Conservation (phyloP, 2,888 invertebrate genomes). For the Helicoverpa assulta region DNA sequence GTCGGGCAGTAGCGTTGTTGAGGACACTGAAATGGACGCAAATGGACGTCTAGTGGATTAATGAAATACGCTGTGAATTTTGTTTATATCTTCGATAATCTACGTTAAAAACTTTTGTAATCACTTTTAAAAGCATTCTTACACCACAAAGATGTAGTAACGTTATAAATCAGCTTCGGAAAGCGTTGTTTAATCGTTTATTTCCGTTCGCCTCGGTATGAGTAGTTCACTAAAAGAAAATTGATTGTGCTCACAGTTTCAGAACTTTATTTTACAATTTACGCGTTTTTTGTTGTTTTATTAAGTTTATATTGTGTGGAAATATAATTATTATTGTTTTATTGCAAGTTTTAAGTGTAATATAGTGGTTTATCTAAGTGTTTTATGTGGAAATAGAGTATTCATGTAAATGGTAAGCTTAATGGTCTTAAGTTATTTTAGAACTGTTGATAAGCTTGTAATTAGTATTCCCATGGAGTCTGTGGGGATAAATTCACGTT, state of each 20-base stretch:
- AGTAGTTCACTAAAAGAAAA: constrained; percentile 48
- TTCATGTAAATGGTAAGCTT: constrained; percentile 69
- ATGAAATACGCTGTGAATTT: constrained; percentile 82
- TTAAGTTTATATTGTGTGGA: constrained; percentile 66
- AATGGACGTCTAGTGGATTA: constrained; percentile 86
- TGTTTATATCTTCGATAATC: constrained; percentile 89
- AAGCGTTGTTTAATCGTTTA: constrained; percentile 79
- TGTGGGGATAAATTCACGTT: constrained; percentile 37
- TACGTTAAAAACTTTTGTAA: constrained; percentile 87
- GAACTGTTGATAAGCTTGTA: constrained; percentile 55
- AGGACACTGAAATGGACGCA: constrained; percentile 88
- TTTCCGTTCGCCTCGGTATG: constrained; percentile 72
- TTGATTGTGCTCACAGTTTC: constrained; percentile 61
- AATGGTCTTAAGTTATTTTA: constrained; percentile 62
- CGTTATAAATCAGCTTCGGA: constrained; percentile 76
- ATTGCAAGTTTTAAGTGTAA: constrained; percentile 64
- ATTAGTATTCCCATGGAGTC: constrained; percentile 49
- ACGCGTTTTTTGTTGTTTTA: constrained; percentile 64
- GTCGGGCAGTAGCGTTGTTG: constrained; percentile 87
- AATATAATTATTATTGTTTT: constrained; percentile 62
- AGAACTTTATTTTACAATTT: constrained; percentile 62
- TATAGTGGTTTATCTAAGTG: constrained; percentile 60
- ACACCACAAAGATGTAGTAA: constrained; percentile 83
- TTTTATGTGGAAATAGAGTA: constrained; percentile 68
- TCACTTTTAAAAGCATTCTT: constrained; percentile 83